Evolutionary conservation across 2,113 vertebrate genomes (phyloP).

Genomic region (Paradoxurus hermaphroditus): DNA sequence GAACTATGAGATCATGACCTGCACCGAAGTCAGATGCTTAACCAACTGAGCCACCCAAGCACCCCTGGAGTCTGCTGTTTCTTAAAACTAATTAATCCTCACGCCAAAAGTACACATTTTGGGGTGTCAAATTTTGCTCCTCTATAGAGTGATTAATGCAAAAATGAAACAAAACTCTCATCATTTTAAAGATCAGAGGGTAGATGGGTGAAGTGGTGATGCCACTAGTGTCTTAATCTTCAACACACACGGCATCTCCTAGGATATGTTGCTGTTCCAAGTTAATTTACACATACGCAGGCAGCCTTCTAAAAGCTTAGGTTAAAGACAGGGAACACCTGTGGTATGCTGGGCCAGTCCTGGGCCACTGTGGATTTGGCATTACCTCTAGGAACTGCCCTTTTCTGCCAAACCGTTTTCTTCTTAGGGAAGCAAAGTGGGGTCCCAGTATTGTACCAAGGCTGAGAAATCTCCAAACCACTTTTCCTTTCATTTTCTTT

Average conservation of each 20-base stretch:
- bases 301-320: neutral
- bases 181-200: constrained; percentile 22
- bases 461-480: neutral
- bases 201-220: neutral
- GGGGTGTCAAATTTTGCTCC: neutral
- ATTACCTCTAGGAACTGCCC: neutral
- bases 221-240: neutral
- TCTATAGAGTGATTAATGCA: neutral
- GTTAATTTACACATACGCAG: neutral
- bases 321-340: neutral
- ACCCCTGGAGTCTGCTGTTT: neutral
- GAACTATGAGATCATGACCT: too few species aligned
- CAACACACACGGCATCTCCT: neutral
- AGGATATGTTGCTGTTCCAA: neutral
- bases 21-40: too few species aligned
- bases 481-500: neutral
- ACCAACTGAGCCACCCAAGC: too few species aligned
- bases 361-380: neutral
- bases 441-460: neutral
- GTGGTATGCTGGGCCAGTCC: neutral
- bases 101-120: neutral
- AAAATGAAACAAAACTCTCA: constrained; percentile 32
- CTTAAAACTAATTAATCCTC: neutral
- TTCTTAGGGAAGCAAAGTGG: rapidly evolving
- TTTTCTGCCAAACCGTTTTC: neutral